These are phyloP conservation scores for Sceloporus tristichus DNA, from an alignment of 2,113 vertebrate species.

Conservation along the genomic window DNA sequence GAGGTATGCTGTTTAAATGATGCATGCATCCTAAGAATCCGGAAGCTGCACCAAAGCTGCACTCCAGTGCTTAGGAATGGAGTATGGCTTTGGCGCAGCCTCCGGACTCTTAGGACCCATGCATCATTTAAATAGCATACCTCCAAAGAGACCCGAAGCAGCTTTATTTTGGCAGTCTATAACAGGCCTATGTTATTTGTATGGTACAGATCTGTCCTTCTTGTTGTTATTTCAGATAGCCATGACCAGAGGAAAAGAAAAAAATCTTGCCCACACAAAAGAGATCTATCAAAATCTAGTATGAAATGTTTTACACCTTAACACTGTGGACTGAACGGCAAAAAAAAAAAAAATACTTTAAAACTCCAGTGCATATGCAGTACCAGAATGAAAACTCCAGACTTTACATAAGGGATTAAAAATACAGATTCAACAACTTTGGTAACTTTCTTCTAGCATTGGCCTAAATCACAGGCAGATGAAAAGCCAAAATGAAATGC, in stretches of 20 bases:
- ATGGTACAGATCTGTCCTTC: background rate
- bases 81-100: too few species aligned
- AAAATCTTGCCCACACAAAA: background rate
- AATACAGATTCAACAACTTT: background rate
- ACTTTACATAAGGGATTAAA: constrained; percentile 14
- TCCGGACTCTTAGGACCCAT: too few species aligned
- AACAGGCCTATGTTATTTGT: background rate
- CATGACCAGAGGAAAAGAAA: background rate
- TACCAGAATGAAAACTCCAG: constrained; percentile 3
- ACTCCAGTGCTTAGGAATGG: too few species aligned
- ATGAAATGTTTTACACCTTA: background rate
- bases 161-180: too few species aligned
- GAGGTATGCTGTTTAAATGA: too few species aligned
- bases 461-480: constrained; percentile 7
- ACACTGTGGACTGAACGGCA: background rate
- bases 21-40: too few species aligned
- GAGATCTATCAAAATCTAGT: too few species aligned
- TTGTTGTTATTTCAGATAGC: background rate
- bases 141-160: too few species aligned
- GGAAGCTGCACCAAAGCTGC: too few species aligned
- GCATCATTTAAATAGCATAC: too few species aligned
- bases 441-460: background rate
- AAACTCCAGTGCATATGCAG: background rate
- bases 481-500: constrained; percentile 32
- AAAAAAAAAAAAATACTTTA: constrained; percentile 28